Base-by-base conservation (phyloP, 1,140 invertebrate species). In the Neodiprion virginianus region DNA sequence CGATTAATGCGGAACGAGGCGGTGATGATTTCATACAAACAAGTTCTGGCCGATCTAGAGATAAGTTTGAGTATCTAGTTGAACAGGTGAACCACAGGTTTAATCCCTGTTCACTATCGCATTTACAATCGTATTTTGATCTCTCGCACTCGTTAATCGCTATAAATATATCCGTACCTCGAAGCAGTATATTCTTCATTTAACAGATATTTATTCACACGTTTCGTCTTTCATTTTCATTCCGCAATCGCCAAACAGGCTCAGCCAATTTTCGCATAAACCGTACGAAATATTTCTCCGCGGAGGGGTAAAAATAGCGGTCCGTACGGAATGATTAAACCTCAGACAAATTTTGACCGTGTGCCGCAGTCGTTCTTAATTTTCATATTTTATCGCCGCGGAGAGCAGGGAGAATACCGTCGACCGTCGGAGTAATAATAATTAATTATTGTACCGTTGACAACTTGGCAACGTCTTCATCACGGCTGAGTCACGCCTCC, bases 401-500 rank as follows among this genome's bases (percentile, higher is more conserved):
- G 53, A 17, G 28, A 40, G 28, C 28, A 40, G 1, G 12, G 4
- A 65, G 12, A 14, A 65, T 65, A 11, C 67, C 53, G 53, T 17
- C 11, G 53, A 61, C 53, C 8, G 53, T 12, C 28, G 8, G 53
- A 17, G 53, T 61, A 61, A 61, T 61, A 61, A 61, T 61, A 12
- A 61, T 61, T 61, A 61, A 61, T 61, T 61, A 61, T 17, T 61
- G 11, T 12, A 14, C n/a, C 53, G 53, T 61, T 61, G 53, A 61
- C 53, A 61, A 61, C 53, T 61, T 61, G 53, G 53, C 53, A 61
- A 61, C 53, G 28, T 40, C 28, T 61, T 61, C 53, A 61, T 61
- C 53, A 17, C 53, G 53, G n/a, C 11, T 61, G n/a, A 61, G 53
- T 17, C 53, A n/a, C 53, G 28, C 28, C 28, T 40, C 28, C 61